Evolutionary conservation across 2,113 vertebrate genomes (phyloP).

Genomic region (Alexandromys fortis): DNA sequence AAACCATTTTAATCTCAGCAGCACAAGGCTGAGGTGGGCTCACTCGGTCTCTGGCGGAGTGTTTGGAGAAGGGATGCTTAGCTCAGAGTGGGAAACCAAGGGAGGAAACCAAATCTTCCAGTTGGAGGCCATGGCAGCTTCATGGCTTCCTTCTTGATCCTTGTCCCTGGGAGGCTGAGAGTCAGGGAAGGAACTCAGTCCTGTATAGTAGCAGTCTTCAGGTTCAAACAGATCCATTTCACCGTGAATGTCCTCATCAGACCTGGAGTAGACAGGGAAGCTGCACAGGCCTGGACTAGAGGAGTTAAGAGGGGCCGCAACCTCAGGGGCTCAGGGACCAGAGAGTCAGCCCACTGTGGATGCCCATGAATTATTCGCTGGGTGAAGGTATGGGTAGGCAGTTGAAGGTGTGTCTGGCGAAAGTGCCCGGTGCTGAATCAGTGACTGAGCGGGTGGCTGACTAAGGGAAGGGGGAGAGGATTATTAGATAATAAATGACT

Average conservation of each 20-base stretch:
- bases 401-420: neutral
- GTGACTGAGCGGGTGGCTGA: neutral
- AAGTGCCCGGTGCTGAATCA: neutral
- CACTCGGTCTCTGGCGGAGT: neutral
- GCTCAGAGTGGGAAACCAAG: neutral
- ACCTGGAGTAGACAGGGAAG: neutral
- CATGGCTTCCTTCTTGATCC: neutral
- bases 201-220: fast-evolving
- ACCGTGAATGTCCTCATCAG: neutral
- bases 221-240: neutral
- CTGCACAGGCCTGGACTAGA: neutral
- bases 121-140: neutral
- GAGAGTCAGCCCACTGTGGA: neutral
- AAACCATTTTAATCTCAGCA: neutral
- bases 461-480: neutral
- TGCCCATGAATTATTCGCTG: neutral
- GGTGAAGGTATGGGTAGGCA: neutral
- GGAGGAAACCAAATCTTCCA: no score
- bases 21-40: neutral
- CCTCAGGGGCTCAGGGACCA: neutral
- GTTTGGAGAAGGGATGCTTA: neutral
- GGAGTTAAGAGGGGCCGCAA: neutral
- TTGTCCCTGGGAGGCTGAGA: neutral
- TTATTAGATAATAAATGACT: neutral
- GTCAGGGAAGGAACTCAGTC: neutral